A percentile compares a stretch with the other conserved stretches of the same genome.
These are phyloP conservation scores for Microplitis manilae DNA, from an alignment of 2,888 invertebrate genomes.

Conservation along the genomic window DNA sequence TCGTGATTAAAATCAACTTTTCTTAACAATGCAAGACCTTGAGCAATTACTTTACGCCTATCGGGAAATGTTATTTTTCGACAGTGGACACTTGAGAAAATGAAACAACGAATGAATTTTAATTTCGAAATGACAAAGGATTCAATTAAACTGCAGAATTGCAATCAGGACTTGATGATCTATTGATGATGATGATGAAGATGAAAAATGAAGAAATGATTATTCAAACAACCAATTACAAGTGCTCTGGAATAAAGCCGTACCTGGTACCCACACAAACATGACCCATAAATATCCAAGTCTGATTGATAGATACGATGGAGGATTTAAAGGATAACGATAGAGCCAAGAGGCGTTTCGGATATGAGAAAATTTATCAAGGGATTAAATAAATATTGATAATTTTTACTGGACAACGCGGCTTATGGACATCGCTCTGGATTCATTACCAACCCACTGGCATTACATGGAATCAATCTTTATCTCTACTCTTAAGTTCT, in stretches of 20 bases:
- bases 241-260: conserved; percentile 49
- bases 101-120: conserved; percentile 16
- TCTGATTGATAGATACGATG: background rate
- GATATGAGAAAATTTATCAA: no score
- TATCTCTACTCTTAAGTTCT: no score
- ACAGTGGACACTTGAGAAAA: background rate
- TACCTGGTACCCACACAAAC: conserved; percentile 57
- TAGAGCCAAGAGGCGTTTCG: background rate
- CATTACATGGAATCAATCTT: background rate
- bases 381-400: no score
- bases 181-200: background rate
- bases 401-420: no score
- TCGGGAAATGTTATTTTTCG: background rate
- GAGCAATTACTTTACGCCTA: no score
- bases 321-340: background rate
- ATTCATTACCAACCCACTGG: conserved; percentile 22
- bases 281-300: conserved; percentile 8
- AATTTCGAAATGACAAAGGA: background rate
- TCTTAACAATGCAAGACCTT: conserved; percentile 1
- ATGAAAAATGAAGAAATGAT: conserved; percentile 28
- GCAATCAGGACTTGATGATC: no score
- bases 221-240: background rate
- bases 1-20: background rate
- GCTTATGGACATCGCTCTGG: no score
- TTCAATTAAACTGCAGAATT: no score